Evolutionary conservation across 1,140 invertebrate genomes (phyloP).

Genomic region (Pantala flavescens): DNA sequence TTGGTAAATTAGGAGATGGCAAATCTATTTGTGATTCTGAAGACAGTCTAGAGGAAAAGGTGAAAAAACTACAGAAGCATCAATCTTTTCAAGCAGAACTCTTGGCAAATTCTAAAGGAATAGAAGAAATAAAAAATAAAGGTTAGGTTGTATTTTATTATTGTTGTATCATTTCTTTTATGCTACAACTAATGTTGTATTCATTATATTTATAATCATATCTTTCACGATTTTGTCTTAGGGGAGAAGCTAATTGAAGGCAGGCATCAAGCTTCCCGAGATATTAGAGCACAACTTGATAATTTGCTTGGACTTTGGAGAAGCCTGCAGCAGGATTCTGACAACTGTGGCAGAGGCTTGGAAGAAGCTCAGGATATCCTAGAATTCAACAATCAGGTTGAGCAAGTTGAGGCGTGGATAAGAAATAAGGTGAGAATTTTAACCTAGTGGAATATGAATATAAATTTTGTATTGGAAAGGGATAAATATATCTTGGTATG

Average conservation of each 20-base stretch:
- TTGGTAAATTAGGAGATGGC: constrained; percentile 46
- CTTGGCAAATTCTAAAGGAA: constrained; percentile 73
- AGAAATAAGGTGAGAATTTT: constrained; percentile 56
- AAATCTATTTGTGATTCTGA: not conserved
- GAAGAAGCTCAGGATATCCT: constrained; percentile 96
- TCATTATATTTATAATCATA: not conserved
- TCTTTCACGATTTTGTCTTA: constrained; percentile 17
- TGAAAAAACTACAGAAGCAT: constrained; percentile 95
- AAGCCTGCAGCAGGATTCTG: constrained; percentile 66
- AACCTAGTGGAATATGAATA: constrained; percentile 3
- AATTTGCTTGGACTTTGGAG: constrained; percentile 66
- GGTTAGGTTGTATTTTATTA: constrained; percentile 37
- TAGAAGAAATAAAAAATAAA: constrained; percentile 65
- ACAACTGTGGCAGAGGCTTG: constrained; percentile 69
- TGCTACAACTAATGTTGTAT: not conserved
- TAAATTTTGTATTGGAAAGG: not conserved
- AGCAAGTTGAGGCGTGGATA: constrained; percentile 94
- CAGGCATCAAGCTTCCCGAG: constrained; percentile 55
- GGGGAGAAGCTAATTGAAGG: constrained; percentile 55
- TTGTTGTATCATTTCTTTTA: not conserved
- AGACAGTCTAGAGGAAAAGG: constrained; percentile 63
- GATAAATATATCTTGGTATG: too few species aligned
- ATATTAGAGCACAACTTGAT: constrained; percentile 63
- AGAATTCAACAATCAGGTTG: constrained; percentile 92
- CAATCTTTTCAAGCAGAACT: constrained; percentile 96